These are phyloP conservation scores for Leontocebus nigricollis DNA, from an alignment of 2,797 vertebrate species.

Conservation along the genomic window DNA sequence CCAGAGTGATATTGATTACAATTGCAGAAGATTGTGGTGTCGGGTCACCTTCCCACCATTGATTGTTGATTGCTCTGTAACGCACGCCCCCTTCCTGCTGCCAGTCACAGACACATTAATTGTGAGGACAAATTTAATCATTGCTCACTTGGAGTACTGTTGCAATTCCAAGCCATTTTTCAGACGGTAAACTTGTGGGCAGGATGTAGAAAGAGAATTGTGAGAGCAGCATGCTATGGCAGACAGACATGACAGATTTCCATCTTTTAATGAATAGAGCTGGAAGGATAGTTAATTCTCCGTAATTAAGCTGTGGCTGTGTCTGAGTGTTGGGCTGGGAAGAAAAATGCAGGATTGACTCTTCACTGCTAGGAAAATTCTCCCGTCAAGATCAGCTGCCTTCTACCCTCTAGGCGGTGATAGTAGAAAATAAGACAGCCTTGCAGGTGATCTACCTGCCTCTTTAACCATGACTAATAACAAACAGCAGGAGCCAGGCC, in stretches of 20 bases:
- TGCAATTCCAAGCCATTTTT: conserved; percentile 68
- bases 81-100: conserved; percentile 41
- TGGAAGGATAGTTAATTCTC: neutral
- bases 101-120: conserved; percentile 78
- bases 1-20: conserved; percentile 80
- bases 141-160: conserved; percentile 47
- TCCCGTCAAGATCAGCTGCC: neutral
- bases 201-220: neutral
- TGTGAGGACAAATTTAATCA: conserved; percentile 77
- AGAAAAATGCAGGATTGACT: neutral
- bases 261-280: neutral
- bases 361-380: neutral
- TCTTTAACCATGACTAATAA: neutral
- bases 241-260: neutral
- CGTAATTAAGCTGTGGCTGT: neutral
- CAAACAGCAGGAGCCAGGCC: neutral
- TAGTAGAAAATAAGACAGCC: neutral
- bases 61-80: conserved; percentile 79
- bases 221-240: neutral
- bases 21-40: conserved; percentile 74
- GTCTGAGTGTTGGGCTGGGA: neutral
- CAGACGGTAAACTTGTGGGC: conserved; percentile 18
- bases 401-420: neutral
- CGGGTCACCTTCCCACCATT: conserved; percentile 84
- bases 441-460: neutral